These are phyloP conservation scores for Epizoanthus rinbou DNA, from an alignment of 92 coral and sea anemone genomes.

Conservation along the genomic window DNA sequence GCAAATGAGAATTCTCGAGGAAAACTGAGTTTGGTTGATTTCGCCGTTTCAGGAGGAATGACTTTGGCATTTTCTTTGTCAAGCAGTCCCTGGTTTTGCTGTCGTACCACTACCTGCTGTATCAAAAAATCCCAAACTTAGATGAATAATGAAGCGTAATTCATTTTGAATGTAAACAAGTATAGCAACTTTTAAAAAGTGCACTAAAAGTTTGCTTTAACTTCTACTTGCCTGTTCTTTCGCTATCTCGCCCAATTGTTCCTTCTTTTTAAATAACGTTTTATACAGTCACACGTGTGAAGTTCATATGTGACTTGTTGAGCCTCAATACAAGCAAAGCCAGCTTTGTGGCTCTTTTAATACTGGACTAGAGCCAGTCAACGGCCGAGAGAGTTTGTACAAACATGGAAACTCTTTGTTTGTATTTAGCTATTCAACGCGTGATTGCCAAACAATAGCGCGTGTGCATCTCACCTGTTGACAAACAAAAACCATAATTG, in stretches of 20 bases:
- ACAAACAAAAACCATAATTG: conserved; percentile 29
- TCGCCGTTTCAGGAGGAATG: conserved; percentile 27
- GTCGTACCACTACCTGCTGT: not conserved
- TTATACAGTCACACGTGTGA: conserved; percentile 37
- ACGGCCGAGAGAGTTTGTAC: conserved; percentile 8
- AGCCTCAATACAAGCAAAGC: conserved; percentile 31
- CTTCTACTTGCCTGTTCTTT: conserved; percentile 46
- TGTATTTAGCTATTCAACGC: conserved; percentile 42
- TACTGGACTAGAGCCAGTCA: conserved; percentile 40
- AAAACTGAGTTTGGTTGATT: conserved; percentile 7
- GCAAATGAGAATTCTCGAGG: conserved; percentile 10
- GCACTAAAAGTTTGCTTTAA: not conserved
- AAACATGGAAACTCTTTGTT: conserved; percentile 36
- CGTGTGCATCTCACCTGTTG: conserved; percentile 50
- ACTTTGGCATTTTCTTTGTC: conserved; percentile 23
- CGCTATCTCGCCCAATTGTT: conserved; percentile 33
- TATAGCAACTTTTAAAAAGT: not conserved
- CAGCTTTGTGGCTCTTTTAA: conserved; percentile 38
- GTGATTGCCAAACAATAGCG: conserved; percentile 42
- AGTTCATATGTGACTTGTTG: conserved; percentile 37
- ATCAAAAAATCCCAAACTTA: conserved; percentile 6
- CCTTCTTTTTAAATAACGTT: conserved; percentile 2
- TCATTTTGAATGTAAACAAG: not conserved
- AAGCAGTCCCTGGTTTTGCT: not conserved
- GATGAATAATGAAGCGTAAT: conserved; percentile 14